Conservation (phyloP, 1,140 invertebrate genomes). For the Drosophila seguyi region DNA sequence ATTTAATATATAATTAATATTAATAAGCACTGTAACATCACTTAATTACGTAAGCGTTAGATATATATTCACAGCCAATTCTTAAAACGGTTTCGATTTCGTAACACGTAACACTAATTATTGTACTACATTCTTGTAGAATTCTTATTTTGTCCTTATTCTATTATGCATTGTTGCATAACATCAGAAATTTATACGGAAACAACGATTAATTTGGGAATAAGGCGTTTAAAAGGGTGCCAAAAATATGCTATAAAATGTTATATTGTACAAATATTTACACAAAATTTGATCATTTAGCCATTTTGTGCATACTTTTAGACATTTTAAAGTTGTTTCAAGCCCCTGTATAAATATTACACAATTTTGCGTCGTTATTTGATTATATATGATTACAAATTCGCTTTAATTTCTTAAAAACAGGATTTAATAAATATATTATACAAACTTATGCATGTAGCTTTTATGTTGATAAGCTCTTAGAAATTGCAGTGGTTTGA, state of each 20-base stretch:
- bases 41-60: slow-evolving; percentile 55
- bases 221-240: not conserved
- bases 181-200: not conserved
- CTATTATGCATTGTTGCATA: not conserved
- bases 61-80: slow-evolving; percentile 77
- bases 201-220: not conserved
- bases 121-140: slow-evolving; percentile 55
- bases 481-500: slow-evolving; percentile 2
- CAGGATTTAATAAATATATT: not conserved
- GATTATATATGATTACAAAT: not conserved
- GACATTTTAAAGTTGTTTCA: not conserved
- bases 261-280: not conserved
- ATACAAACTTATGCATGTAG: not conserved
- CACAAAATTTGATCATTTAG: not conserved
- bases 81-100: slow-evolving; percentile 49
- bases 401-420: not conserved
- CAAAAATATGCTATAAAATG: not conserved
- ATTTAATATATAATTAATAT: slow-evolving; percentile 17
- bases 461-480: not conserved
- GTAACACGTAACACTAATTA: slow-evolving; percentile 52
- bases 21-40: slow-evolving; percentile 30
- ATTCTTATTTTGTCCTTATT: not conserved
- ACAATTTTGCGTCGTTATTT: not conserved
- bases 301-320: not conserved
- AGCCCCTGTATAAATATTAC: not conserved